Conservation (phyloP, 2,888 invertebrate genomes). For the Lithodes maja region DNA sequence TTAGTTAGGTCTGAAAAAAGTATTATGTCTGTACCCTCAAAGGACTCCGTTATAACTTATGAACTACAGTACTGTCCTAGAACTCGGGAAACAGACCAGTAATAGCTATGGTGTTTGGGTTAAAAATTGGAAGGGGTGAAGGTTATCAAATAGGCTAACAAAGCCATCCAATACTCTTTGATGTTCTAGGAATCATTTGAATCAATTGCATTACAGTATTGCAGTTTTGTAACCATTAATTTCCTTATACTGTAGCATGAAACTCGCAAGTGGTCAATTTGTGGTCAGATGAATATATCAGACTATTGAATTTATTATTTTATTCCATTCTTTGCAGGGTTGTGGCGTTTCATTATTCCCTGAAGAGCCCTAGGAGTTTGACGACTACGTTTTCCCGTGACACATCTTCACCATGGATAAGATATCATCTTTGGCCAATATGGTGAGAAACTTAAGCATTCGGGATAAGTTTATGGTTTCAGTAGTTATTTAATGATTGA, state of each 20-base stretch:
- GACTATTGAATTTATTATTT: no score
- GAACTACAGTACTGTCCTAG: background rate
- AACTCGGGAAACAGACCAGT: no score
- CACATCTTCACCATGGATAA: slow-evolving; percentile 31
- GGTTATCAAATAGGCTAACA: background rate
- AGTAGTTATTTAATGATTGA: no score
- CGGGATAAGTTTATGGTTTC: no score
- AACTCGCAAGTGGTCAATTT: no score
- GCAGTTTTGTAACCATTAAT: no score
- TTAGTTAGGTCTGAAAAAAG: background rate
- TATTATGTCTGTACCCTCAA: background rate
- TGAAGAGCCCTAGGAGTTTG: background rate
- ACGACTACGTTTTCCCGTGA: background rate
- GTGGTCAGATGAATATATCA: no score
- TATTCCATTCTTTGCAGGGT: background rate
- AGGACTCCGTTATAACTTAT: background rate
- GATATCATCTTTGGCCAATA: slow-evolving; percentile 30
- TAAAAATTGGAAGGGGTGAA: background rate
- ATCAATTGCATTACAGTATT: no score
- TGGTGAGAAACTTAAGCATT: slow-evolving; percentile 10
- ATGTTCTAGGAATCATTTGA: no score
- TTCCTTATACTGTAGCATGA: no score
- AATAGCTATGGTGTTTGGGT: background rate
- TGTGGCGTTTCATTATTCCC: background rate
- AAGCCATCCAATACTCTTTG: no score